Percentiles rank a stretch among this genome's conserved stretches.
These are phyloP conservation scores for Drosophila borealis DNA, from an alignment of 2,888 invertebrate species.

Conservation along the genomic window DNA sequence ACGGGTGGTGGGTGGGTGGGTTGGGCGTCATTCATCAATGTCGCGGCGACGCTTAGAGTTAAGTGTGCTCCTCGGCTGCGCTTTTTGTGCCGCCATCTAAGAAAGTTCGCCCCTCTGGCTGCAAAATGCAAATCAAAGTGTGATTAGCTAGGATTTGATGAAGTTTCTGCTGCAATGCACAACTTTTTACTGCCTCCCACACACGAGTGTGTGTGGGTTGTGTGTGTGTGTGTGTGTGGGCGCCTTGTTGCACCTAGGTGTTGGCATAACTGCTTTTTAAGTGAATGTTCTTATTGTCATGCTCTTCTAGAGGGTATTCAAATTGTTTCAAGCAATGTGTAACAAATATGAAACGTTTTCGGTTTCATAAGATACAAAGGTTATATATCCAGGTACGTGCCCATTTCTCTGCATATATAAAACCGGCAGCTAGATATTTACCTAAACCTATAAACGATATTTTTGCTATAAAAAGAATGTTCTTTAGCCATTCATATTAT, in stretches of 20 bases:
- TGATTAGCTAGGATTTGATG: conserved; percentile 77
- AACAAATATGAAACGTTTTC: no score
- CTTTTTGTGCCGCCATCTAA: conserved; percentile 51
- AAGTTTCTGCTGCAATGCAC: conserved; percentile 72
- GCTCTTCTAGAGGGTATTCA: no score
- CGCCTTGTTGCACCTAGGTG: conserved; percentile 48
- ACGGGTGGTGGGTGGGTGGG: not conserved
- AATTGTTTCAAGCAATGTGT: no score
- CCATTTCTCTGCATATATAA: no score
- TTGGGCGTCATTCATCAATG: conserved; percentile 70
- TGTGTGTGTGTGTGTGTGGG: not conserved
- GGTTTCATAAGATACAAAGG: no score
- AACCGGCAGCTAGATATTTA: no score
- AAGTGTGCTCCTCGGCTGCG: conserved; percentile 69
- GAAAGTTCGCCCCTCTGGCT: conserved; percentile 49
- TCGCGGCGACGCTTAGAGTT: conserved; percentile 62
- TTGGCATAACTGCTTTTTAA: conserved; percentile 67
- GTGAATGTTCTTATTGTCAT: conserved; percentile 57
- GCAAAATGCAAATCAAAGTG: conserved; percentile 78
- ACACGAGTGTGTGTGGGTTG: conserved; percentile 1
- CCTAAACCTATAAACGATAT: no score
- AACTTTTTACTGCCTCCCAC: conserved; percentile 47
- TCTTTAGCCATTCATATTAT: no score
- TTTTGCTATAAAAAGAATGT: no score
- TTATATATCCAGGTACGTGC: no score